Conservation (phyloP, 2,797 vertebrate genomes). For the Anas flavirostris region DNA sequence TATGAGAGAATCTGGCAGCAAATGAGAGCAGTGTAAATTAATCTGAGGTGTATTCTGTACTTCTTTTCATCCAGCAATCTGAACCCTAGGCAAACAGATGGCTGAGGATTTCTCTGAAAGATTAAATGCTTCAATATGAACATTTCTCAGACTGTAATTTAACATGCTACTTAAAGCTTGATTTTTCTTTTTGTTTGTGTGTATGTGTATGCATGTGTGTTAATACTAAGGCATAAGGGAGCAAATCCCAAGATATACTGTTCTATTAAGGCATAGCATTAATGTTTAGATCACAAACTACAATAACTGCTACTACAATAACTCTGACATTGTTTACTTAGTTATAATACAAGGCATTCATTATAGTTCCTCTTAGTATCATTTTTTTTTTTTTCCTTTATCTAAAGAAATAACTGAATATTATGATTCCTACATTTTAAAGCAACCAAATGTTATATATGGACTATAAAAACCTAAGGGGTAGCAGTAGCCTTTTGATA, state of each 20-base stretch:
- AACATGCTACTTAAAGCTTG: neutral
- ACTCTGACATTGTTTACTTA: neutral
- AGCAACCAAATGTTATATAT: neutral
- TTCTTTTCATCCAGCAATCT: neutral
- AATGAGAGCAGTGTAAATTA: neutral
- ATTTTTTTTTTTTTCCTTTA: neutral
- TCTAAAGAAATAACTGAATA: neutral
- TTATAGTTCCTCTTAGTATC: neutral
- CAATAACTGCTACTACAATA: neutral
- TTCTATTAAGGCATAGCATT: neutral
- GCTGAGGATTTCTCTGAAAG: constrained; percentile 27
- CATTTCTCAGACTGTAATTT: constrained; percentile 4
- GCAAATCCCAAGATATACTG: neutral
- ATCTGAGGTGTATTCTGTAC: neutral
- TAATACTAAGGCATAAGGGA: neutral
- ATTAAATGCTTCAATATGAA: constrained; percentile 2
- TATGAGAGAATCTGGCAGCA: neutral
- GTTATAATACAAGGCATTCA: neutral
- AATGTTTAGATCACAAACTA: neutral
- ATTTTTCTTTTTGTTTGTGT: neutral
- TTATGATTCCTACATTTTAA: constrained; percentile 3
- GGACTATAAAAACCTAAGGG: neutral
- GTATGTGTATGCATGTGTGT: too few relatives aligned
- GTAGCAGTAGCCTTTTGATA: neutral
- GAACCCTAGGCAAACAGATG: constrained; percentile 39